These are phyloP conservation scores for Poeciliopsis infans DNA, from an alignment of 2,797 vertebrate species.

Conservation along the genomic window DNA sequence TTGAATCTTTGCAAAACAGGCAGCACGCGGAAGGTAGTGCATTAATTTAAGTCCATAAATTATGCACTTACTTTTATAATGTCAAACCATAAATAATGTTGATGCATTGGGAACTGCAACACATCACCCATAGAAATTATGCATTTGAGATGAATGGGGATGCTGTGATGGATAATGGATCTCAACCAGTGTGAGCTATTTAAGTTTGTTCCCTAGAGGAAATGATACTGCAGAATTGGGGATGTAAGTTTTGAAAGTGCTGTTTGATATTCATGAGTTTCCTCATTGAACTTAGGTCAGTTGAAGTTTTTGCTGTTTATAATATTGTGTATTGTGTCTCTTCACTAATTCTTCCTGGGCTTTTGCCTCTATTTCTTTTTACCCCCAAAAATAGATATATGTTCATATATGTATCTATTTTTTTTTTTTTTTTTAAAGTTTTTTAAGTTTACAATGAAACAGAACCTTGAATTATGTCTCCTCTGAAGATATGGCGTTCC, in stretches of 20 bases:
- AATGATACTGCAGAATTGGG: constrained; percentile 68
- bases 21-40: constrained; percentile 81
- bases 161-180: constrained; percentile 79
- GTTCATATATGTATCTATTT: background rate
- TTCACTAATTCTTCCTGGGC: constrained; percentile 19
- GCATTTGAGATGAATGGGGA: constrained; percentile 81
- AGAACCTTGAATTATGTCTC: background rate
- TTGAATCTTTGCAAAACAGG: constrained; percentile 81
- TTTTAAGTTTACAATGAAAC: constrained; percentile 24
- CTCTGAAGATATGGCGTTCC: constrained; percentile 51
- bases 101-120: constrained; percentile 81
- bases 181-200: constrained; percentile 75
- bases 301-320: constrained; percentile 34
- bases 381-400: no score
- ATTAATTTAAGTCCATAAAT: constrained; percentile 86
- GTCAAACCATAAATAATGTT: constrained; percentile 86
- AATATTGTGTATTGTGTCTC: constrained; percentile 10
- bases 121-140: constrained; percentile 81
- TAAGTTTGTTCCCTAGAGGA: constrained; percentile 73
- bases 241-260: constrained; percentile 56
- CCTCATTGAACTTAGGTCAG: constrained; percentile 40
- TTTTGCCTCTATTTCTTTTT: constrained; percentile 7
- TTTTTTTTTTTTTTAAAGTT: background rate
- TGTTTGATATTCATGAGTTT: constrained; percentile 59
- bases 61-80: constrained; percentile 87